Conservation (phyloP, 2,113 vertebrate species). For the Polypterus bichir region DNA sequence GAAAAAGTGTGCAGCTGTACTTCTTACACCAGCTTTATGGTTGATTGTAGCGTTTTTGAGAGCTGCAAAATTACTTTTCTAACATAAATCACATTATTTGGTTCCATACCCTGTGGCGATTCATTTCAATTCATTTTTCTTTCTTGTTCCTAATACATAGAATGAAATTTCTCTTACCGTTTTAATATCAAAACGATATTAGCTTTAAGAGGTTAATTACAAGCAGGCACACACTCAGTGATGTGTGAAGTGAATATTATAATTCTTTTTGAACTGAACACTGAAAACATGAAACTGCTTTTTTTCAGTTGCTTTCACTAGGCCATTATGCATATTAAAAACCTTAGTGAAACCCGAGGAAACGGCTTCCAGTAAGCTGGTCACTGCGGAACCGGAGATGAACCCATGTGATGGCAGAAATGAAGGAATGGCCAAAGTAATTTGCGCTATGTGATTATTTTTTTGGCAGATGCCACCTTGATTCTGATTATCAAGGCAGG, state of each 20-base stretch:
- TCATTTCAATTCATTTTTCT: neutral
- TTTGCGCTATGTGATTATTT: neutral
- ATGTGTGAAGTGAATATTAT: slow-evolving; percentile 1
- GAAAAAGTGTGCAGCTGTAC: too few species aligned
- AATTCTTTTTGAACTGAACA: neutral
- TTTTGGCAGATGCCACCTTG: neutral
- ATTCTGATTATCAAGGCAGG: neutral
- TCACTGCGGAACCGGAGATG: slow-evolving; percentile 1
- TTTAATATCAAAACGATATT: neutral
- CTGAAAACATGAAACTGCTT: neutral
- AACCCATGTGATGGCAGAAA: neutral
- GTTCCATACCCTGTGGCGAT: neutral
- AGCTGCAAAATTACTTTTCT: too few species aligned
- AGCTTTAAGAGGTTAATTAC: neutral
- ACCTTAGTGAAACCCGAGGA: neutral
- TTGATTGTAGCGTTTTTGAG: too few species aligned
- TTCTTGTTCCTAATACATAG: neutral
- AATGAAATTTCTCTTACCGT: neutral
- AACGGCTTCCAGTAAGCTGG: slow-evolving; percentile 1
- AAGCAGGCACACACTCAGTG: neutral
- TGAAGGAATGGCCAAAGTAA: neutral
- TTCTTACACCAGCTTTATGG: too few species aligned
- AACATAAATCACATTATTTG: neutral
- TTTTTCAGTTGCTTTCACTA: neutral
- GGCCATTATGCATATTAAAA: neutral